Percentiles rank a stretch among this genome's conserved stretches.
phyloP scores from a whole-genome alignment of 2,888 invertebrate genomes.

The Nysson spinosus region DNA sequence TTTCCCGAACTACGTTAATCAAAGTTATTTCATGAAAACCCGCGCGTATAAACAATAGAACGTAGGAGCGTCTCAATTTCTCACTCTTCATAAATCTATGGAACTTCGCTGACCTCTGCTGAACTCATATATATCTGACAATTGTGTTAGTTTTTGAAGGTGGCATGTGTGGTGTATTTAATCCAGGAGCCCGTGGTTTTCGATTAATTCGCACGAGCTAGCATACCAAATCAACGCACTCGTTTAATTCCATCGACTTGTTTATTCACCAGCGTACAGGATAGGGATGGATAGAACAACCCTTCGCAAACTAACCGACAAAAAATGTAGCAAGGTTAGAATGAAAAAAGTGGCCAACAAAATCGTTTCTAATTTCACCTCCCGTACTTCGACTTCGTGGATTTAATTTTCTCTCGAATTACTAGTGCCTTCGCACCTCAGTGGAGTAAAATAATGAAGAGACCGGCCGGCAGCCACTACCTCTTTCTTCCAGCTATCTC shows the following conservation, averaged over 20 bases:
- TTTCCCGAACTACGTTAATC: too few species aligned
- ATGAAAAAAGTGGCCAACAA: not conserved
- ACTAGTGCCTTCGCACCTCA: constrained; percentile 26
- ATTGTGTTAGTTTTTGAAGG: not conserved
- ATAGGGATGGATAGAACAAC: not conserved
- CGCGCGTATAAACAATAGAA: not conserved
- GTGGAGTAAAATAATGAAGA: constrained; percentile 39
- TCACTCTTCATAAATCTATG: constrained; percentile 18
- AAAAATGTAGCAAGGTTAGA: not conserved
- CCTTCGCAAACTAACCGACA: not conserved
- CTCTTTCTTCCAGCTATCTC: constrained; percentile 15
- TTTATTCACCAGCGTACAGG: constrained; percentile 6
- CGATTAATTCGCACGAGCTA: constrained; percentile 30
- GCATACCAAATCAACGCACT: not conserved
- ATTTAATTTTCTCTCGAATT: constrained; percentile 42
- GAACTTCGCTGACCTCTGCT: constrained; percentile 8
- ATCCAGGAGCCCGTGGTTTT: constrained; percentile 18
- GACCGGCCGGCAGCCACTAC: constrained; percentile 31
- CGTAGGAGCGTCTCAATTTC: not conserved
- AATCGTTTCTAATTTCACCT: constrained; percentile 11
- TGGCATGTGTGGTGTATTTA: constrained; percentile 8
- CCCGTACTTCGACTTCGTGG: constrained; percentile 15
- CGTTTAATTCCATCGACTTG: constrained; percentile 24
- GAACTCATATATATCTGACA: not conserved
- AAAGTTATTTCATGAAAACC: too few species aligned